Evolutionary conservation across 2,113 vertebrate genomes (phyloP).

Genomic region (Platichthys flesus): DNA sequence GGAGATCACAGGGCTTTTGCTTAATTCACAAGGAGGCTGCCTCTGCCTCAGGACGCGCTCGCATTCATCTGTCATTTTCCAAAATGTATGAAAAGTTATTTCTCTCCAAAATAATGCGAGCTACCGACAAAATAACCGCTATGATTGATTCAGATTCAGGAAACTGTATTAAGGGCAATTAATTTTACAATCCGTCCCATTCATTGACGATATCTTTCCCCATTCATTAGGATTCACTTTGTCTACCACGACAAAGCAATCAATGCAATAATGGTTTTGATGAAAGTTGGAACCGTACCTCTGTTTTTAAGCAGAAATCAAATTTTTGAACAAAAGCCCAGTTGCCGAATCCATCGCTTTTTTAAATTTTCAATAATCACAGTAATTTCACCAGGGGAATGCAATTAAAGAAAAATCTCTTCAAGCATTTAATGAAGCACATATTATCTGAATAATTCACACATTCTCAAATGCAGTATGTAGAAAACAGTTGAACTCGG

Average conservation of each 20-base stretch:
- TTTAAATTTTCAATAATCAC: slow-evolving; percentile 14
- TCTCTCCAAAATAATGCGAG: slow-evolving; percentile 13
- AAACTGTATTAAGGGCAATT: no score
- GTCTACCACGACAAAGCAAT: slow-evolving; percentile 24
- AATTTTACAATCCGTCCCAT: no score
- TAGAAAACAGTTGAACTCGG: slow-evolving; percentile 26
- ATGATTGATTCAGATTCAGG: slow-evolving; percentile 8
- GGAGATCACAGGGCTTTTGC: slow-evolving; percentile 55
- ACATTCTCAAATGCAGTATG: slow-evolving; percentile 1
- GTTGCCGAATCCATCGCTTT: background rate
- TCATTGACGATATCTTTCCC: no score
- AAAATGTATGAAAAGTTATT: slow-evolving; percentile 44
- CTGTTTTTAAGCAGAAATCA: background rate
- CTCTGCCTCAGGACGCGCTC: slow-evolving; percentile 42
- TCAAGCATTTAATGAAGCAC: no score
- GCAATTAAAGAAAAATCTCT: background rate
- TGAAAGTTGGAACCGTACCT: background rate
- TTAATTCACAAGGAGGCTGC: slow-evolving; percentile 48
- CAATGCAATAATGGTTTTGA: background rate
- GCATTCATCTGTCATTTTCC: slow-evolving; percentile 54
- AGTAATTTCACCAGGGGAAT: slow-evolving; percentile 23
- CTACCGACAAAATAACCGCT: background rate
- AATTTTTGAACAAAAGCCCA: slow-evolving; percentile 1
- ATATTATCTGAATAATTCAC: background rate
- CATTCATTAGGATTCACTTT: background rate